These are phyloP conservation scores for Malachius bipustulatus DNA, from an alignment of 2,888 invertebrate genomes.

Conservation along the genomic window DNA sequence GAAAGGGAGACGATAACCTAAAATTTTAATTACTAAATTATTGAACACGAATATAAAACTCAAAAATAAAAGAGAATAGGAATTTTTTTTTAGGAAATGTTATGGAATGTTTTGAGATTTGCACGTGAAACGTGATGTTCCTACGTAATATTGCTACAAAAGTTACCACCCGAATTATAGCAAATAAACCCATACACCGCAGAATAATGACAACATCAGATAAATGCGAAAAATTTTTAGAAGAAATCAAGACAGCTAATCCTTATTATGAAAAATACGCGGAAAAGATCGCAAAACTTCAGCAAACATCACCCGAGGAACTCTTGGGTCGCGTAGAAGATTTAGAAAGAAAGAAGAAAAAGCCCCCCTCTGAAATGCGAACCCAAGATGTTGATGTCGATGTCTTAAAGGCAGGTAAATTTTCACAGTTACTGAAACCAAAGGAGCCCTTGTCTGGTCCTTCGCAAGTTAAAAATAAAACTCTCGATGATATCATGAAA, in stretches of 20 bases:
- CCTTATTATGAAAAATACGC: slow-evolving; percentile 77
- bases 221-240: slow-evolving; percentile 40
- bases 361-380: slow-evolving; percentile 36
- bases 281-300: slow-evolving; percentile 58
- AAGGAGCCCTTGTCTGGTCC: slow-evolving; percentile 32
- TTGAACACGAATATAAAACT: too few species aligned
- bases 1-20: too few species aligned
- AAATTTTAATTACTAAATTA: too few species aligned
- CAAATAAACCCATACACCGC: slow-evolving; percentile 16
- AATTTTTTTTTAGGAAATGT: too few species aligned
- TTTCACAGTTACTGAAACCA: slow-evolving; percentile 52
- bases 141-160: too few species aligned
- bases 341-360: slow-evolving; percentile 34
- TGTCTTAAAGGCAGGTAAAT: slow-evolving; percentile 41
- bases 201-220: slow-evolving; percentile 35
- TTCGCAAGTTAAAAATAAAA: slow-evolving; percentile 31
- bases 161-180: slow-evolving; percentile 19
- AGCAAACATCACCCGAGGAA: slow-evolving; percentile 64
- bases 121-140: too few species aligned
- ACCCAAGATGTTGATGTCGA: too few species aligned
- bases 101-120: too few species aligned
- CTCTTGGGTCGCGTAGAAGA: slow-evolving; percentile 53
- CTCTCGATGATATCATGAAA: slow-evolving; percentile 63
- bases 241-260: slow-evolving; percentile 48
- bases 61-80: too few species aligned